Evolutionary conservation across 2,888 invertebrate species (phyloP).

Genomic region (Spodoptera littoralis): DNA sequence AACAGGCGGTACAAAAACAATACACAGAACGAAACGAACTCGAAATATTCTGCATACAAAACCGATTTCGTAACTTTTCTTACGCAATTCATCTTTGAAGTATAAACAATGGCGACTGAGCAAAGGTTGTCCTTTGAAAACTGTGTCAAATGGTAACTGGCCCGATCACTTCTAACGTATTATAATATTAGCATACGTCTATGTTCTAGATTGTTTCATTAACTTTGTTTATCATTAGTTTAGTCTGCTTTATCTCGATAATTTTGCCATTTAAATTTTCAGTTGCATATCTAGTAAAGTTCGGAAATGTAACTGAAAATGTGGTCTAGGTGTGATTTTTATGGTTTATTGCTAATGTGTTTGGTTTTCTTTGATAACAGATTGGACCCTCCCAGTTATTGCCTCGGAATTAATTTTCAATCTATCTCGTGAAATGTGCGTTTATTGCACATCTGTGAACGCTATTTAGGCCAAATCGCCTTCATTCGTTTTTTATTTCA

Average conservation of each 20-base stretch:
- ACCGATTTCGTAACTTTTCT: constrained; percentile 65
- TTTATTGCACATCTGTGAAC: no score
- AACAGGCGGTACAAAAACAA: constrained; percentile 23
- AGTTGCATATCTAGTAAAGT: no score
- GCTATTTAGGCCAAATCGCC: no score
- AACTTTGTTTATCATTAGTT: neutral
- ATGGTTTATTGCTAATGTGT: no score
- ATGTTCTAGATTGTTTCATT: constrained; percentile 22
- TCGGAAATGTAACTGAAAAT: no score
- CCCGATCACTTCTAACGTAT: constrained; percentile 61
- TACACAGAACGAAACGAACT: constrained; percentile 30
- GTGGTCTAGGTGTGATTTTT: no score
- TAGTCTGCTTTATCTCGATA: no score
- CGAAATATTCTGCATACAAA: constrained; percentile 50
- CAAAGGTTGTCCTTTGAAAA: constrained; percentile 80
- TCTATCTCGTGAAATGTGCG: no score
- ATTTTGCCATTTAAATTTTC: no score
- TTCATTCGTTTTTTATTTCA: neutral
- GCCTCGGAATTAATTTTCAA: no score
- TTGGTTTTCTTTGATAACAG: no score
- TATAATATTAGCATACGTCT: constrained; percentile 39
- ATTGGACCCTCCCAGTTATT: no score
- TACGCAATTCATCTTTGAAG: constrained; percentile 64
- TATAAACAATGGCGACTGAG: constrained; percentile 78
- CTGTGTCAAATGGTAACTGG: constrained; percentile 79